Evolutionary conservation across 2,797 vertebrate genomes (phyloP).

Genomic region (Cheirogaleus major): DNA sequence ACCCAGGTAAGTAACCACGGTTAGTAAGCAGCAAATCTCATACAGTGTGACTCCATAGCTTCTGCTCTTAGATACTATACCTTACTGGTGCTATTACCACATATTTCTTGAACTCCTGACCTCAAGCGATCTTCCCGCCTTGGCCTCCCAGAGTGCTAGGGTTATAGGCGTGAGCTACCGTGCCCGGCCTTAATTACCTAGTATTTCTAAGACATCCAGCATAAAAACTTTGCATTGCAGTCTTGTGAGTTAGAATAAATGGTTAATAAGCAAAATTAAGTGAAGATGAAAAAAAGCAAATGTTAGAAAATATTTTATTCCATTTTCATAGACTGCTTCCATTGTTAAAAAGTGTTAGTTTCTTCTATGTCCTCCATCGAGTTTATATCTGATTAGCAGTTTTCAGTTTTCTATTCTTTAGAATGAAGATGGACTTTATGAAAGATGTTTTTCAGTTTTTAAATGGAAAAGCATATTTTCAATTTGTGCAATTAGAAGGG

Average conservation of each 20-base stretch:
- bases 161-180: too few species aligned
- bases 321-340: neutral
- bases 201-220: neutral
- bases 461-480: neutral
- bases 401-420: slow-evolving; percentile 34
- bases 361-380: neutral
- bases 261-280: neutral
- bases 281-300: neutral
- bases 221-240: neutral
- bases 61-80: neutral
- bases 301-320: neutral
- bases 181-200: neutral
- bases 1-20: neutral
- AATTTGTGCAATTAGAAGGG: neutral
- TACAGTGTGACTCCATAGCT: neutral
- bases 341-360: neutral
- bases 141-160: too few species aligned
- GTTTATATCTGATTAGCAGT: neutral
- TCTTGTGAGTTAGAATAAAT: neutral
- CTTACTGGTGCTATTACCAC: neutral
- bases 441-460: neutral
- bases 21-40: neutral
- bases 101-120: neutral
- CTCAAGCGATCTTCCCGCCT: too few species aligned
- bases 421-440: neutral